These are phyloP conservation scores for Agonopterix alstromeriana DNA, from an alignment of 2,888 invertebrate species.

Conservation along the genomic window DNA sequence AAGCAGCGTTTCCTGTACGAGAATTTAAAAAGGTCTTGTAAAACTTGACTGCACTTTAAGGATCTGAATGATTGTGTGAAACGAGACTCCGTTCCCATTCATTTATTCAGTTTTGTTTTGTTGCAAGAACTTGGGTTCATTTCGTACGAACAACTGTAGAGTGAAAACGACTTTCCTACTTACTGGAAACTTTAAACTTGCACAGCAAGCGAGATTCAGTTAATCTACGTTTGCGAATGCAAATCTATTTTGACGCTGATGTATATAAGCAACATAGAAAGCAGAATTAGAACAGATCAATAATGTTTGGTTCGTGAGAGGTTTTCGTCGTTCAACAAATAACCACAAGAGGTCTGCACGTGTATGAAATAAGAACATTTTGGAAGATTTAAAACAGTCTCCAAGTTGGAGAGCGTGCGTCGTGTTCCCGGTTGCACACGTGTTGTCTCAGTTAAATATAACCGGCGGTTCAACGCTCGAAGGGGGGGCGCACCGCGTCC, in stretches of 20 bases:
- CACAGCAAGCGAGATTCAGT: too few species aligned
- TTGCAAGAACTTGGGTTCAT: neutral
- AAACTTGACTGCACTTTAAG: slow-evolving; percentile 24
- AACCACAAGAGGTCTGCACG: neutral
- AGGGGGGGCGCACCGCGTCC: slow-evolving; percentile 48
- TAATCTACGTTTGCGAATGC: too few species aligned
- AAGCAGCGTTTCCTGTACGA: slow-evolving; percentile 31
- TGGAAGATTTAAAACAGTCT: slow-evolving; percentile 36
- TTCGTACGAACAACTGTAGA: neutral
- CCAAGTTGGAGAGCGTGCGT: slow-evolving; percentile 49
- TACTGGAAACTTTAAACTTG: too few species aligned
- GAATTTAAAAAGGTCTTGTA: slow-evolving; percentile 29
- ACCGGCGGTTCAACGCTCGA: slow-evolving; percentile 68
- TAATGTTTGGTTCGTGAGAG: slow-evolving; percentile 1
- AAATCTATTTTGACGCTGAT: too few species aligned
- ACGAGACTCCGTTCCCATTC: slow-evolving; percentile 11
- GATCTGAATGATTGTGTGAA: slow-evolving; percentile 13
- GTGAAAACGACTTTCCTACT: neutral
- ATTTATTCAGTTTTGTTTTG: slow-evolving; percentile 5
- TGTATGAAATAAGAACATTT: slow-evolving; percentile 22
- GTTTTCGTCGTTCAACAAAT: too few species aligned
- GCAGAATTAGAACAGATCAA: too few species aligned
- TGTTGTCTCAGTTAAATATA: slow-evolving; percentile 73
- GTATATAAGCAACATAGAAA: too few species aligned
- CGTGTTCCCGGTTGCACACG: slow-evolving; percentile 50